Conservation (phyloP, 2,113 vertebrate species). For the Elanoides forficatus region DNA sequence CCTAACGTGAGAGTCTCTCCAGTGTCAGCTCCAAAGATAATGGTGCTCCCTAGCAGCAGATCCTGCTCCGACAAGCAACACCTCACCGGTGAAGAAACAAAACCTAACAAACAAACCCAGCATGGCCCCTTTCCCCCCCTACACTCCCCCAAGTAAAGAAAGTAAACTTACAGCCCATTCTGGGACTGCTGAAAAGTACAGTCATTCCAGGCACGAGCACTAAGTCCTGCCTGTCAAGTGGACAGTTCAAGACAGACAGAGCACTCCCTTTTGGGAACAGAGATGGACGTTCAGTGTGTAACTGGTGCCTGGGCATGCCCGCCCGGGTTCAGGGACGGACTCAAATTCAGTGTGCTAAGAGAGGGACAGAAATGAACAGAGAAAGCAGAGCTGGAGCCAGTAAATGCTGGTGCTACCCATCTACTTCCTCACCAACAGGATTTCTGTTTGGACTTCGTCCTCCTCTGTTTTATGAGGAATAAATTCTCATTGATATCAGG, state of each 20-base stretch:
- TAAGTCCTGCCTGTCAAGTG: background rate
- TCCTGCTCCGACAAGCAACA: background rate
- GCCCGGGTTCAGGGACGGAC: background rate
- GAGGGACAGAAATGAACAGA: background rate
- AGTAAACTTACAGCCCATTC: background rate
- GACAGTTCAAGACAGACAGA: background rate
- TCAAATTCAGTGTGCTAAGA: background rate
- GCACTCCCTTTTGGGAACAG: background rate
- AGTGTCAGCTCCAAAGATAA: background rate
- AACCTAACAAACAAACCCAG: background rate
- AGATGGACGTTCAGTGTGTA: background rate
- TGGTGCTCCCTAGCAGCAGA: background rate
- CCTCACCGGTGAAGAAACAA: background rate
- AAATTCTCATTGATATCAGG: slow-evolving; percentile 49
- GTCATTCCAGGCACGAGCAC: background rate
- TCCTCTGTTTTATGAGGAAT: slow-evolving; percentile 77
- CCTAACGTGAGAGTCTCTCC: background rate
- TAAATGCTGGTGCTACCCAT: background rate
- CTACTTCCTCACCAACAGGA: background rate
- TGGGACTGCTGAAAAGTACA: background rate
- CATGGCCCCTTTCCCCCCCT: background rate
- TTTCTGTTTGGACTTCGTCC: slow-evolving; percentile 63
- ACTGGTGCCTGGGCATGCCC: background rate
- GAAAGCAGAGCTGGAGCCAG: background rate
- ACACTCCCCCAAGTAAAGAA: background rate